A percentile compares a stretch with the other conserved stretches of the same genome.
phyloP scores from a whole-genome alignment of 1,140 invertebrate genomes.

The Metopolophium dirhodum region DNA sequence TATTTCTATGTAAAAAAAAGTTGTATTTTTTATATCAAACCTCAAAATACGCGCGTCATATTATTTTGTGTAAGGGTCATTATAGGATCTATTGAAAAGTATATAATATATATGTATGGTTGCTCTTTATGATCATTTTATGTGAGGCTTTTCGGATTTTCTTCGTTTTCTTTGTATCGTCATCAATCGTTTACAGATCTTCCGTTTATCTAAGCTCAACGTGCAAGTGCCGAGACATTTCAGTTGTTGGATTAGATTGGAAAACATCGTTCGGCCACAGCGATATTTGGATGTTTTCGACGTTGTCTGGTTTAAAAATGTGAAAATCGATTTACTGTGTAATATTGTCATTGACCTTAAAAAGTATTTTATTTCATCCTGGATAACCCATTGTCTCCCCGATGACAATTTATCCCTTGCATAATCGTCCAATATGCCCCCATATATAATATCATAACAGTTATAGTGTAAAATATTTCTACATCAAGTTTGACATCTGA shows the following conservation, averaged over 20 bases:
- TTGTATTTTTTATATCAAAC: not conserved
- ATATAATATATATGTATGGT: not conserved
- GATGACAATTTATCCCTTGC: not conserved
- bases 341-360: slow-evolving; percentile 1
- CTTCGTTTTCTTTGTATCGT: not conserved
- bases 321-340: slow-evolving; percentile 9
- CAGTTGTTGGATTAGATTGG: slow-evolving; percentile 36
- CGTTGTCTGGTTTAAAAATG: not conserved
- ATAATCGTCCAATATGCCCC: not conserved
- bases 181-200: slow-evolving; percentile 33
- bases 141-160: slow-evolving; percentile 1
- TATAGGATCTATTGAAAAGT: not conserved
- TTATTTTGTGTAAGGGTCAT: not conserved
- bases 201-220: slow-evolving; percentile 12
- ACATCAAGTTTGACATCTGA: not conserved
- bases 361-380: not conserved
- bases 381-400: not conserved
- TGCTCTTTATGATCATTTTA: not conserved
- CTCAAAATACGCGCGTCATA: not conserved
- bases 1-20: not conserved
- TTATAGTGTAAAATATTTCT: not conserved
- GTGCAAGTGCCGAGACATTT: not conserved
- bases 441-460: not conserved
- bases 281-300: not conserved
- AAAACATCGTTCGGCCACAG: not conserved